These are phyloP conservation scores for Hydrotaea diabolus DNA, from an alignment of 2,888 invertebrate genomes.

Conservation along the genomic window DNA sequence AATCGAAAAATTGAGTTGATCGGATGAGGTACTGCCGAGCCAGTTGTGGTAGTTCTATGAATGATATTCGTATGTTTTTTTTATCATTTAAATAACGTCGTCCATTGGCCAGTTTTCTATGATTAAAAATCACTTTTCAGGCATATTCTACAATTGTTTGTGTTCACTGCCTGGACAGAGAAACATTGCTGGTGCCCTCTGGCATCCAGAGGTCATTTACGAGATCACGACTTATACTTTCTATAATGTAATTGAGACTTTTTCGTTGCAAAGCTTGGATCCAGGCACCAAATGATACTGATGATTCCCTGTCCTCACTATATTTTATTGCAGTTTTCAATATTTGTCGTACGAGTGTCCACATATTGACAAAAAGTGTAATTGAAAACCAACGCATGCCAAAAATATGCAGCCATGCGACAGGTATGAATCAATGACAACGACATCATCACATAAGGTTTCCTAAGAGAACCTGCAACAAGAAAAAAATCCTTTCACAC, in stretches of 20 bases:
- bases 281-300: not conserved
- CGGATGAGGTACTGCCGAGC: too few species aligned
- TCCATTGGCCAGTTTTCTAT: too few species aligned
- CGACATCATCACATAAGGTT: constrained; percentile 15
- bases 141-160: too few species aligned
- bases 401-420: constrained; percentile 36
- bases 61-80: too few species aligned
- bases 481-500: constrained; percentile 55
- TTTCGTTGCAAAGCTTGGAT: not conserved
- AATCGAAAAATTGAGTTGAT: too few species aligned
- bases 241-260: constrained; percentile 4
- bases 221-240: not conserved
- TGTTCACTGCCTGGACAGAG: too few species aligned
- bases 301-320: not conserved
- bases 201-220: too few species aligned
- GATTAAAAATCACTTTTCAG: too few species aligned
- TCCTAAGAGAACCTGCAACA: not conserved
- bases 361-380: constrained; percentile 42
- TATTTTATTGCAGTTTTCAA: not conserved
- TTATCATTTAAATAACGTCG: too few species aligned
- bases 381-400: constrained; percentile 66
- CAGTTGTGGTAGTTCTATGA: too few species aligned
- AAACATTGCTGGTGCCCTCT: too few species aligned
- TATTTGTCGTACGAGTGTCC: not conserved
- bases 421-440: constrained; percentile 53